Evolutionary conservation across 2,113 vertebrate genomes (phyloP), one percentile per base, ranked within the genome.

Genomic region (Triplophysa dalaica): DNA sequence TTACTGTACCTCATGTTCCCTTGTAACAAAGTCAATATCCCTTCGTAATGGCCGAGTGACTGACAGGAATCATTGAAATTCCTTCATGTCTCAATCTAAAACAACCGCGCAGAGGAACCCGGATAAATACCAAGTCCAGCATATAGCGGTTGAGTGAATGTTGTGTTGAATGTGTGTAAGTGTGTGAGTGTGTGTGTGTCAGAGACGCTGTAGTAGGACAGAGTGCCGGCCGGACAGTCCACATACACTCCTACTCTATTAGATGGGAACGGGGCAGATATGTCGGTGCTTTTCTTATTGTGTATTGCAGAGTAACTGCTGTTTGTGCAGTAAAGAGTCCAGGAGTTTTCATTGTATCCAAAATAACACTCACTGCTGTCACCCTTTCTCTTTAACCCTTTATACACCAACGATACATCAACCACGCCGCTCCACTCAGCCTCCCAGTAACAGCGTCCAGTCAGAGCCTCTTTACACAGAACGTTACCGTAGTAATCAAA

Each of bases 401-500:
- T 78, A 22, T 82, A 84, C 14, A 82, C 22, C 19, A 80, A 77
- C 26, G 79, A 82, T 14, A 82, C 13, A 9, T 64, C 77, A 0
- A 29, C 73, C 0, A 74, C 17, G 7, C 80, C 82, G 6, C 45
- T 78, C 80, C 82, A 86, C 61, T 84, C 83, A 5, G 14, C 65
- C 8, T 13, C 78, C 66, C 21, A 58, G 19, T 58, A 58, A 58
- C 54, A 58, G 54, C 19, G 19, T 58, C 54, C 54, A 4, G 19
- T 8, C 19, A 58, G 19, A 58, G 2, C n/a, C 54, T 58, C 54
- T 58, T 19, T n/a, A 58, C 54, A n/a, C 54, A 86, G 74, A 33
- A 86, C 85, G 21, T 84, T 83, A 14, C 67, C 77, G 73, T 80
- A 81, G 64, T 78, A 70, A 29, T 75, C n/a, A 48, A 86, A 84